Evolutionary conservation across 1,140 invertebrate genomes (phyloP).

Genomic region (Drosophila oshimai): DNA sequence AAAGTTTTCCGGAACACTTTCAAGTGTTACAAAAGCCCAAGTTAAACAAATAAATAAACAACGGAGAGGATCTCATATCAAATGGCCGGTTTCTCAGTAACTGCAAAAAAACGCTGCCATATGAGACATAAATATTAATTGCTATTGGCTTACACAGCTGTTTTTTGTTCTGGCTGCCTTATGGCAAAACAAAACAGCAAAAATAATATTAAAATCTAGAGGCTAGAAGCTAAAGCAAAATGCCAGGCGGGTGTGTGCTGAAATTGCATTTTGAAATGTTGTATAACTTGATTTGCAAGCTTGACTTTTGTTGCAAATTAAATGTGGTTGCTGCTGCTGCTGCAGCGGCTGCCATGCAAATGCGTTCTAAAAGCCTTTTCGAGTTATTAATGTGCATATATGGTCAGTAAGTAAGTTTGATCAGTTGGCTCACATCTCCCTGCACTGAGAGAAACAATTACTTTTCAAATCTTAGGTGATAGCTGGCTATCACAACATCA

Average conservation of each 20-base stretch:
- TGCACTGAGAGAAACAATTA: not conserved
- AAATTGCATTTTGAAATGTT: conserved; percentile 64
- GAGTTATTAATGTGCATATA: conserved; percentile 53
- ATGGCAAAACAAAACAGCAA: conserved; percentile 12
- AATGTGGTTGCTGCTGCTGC: not conserved
- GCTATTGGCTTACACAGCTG: conserved; percentile 24
- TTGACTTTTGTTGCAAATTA: conserved; percentile 5
- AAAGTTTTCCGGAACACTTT: not conserved
- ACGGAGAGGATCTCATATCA: not conserved
- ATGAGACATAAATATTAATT: conserved; percentile 35
- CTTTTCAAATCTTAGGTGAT: too few relatives aligned
- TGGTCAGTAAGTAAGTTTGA: conserved; percentile 31
- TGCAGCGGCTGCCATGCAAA: conserved; percentile 23
- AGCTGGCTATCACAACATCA: too few relatives aligned
- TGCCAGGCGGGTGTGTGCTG: conserved; percentile 23
- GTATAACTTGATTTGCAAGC: conserved; percentile 70
- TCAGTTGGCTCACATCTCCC: conserved; percentile 6
- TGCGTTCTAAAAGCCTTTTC: conserved; percentile 56
- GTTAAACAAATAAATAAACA: not conserved
- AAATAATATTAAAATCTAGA: not conserved
- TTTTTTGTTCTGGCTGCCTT: not conserved
- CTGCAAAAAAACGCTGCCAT: conserved; percentile 2
- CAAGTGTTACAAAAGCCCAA: not conserved
- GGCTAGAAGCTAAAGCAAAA: not conserved
- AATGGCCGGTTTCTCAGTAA: conserved; percentile 9